Conservation (phyloP, 2,113 vertebrate species). For the Accipiter cooperii region DNA sequence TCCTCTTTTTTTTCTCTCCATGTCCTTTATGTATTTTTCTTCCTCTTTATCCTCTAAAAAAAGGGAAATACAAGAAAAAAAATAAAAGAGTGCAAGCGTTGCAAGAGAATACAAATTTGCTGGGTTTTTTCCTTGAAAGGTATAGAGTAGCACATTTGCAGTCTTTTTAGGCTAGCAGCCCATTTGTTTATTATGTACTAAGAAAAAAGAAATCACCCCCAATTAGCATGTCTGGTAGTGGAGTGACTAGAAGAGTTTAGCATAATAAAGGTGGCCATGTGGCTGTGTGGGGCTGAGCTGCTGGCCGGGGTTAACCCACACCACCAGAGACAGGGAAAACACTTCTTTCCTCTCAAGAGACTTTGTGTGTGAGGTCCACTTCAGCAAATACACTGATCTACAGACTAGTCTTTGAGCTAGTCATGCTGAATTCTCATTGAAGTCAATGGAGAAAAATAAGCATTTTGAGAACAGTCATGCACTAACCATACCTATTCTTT, state of each 20-base stretch:
- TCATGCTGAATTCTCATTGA: not conserved
- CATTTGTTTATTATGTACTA: not conserved
- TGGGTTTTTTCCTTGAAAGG: not conserved
- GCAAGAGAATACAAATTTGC: not conserved
- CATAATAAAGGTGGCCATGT: not conserved
- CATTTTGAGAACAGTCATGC: not conserved
- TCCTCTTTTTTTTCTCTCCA: not conserved
- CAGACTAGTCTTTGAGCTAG: not conserved
- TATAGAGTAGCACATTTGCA: not conserved
- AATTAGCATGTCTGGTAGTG: rapidly evolving
- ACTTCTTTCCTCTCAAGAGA: not conserved
- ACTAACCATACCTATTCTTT: not conserved
- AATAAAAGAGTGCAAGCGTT: not conserved
- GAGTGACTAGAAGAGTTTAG: not conserved
- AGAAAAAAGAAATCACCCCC: not conserved
- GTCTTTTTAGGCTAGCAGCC: not conserved
- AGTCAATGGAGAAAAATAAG: not conserved
- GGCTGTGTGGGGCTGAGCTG: not conserved
- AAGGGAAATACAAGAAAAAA: not conserved
- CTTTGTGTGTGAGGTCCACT: not conserved
- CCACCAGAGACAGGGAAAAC: not conserved
- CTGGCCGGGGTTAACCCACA: rapidly evolving
- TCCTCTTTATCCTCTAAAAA: not conserved
- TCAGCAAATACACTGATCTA: not conserved
- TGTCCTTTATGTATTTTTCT: not conserved